These are phyloP conservation scores for Crax fasciolata DNA, from an alignment of 2,797 vertebrate species.

Conservation along the genomic window DNA sequence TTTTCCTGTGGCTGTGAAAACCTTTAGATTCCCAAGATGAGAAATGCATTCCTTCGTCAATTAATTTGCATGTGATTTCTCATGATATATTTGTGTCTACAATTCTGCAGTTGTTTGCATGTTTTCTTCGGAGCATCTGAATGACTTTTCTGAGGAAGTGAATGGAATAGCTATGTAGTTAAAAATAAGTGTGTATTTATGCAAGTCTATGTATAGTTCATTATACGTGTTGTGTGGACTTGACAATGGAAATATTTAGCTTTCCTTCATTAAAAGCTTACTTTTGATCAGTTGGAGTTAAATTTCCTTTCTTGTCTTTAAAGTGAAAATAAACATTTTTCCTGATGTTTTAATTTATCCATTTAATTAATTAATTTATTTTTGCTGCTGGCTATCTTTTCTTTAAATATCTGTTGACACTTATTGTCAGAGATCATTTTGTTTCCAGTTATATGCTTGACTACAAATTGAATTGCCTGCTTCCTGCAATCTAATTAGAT, in stretches of 20 bases:
- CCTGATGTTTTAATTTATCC: conserved; percentile 6
- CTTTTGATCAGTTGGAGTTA: not conserved
- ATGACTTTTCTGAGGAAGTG: not conserved
- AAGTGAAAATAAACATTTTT: not conserved
- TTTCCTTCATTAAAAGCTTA: not conserved
- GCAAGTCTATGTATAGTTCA: not conserved
- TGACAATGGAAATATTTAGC: not conserved
- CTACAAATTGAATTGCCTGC: conserved; percentile 51
- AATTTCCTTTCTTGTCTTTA: conserved; percentile 10
- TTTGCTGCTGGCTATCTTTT: not conserved
- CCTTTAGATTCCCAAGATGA: not conserved
- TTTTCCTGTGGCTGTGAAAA: not conserved
- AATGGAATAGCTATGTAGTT: not conserved
- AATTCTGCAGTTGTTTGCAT: not conserved
- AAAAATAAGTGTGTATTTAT: not conserved
- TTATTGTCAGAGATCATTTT: conserved; percentile 66
- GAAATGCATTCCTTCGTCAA: not conserved
- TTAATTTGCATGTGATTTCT: not conserved
- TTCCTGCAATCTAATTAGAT: conserved; percentile 68
- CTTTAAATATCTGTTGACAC: conserved; percentile 25
- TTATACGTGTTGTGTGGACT: not conserved
- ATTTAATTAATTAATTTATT: not conserved
- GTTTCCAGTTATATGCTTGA: conserved; percentile 51
- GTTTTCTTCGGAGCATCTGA: not conserved
- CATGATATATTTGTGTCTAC: not conserved